phyloP scores from a whole-genome alignment of 2,113 vertebrate species.

The Clarias magur region DNA sequence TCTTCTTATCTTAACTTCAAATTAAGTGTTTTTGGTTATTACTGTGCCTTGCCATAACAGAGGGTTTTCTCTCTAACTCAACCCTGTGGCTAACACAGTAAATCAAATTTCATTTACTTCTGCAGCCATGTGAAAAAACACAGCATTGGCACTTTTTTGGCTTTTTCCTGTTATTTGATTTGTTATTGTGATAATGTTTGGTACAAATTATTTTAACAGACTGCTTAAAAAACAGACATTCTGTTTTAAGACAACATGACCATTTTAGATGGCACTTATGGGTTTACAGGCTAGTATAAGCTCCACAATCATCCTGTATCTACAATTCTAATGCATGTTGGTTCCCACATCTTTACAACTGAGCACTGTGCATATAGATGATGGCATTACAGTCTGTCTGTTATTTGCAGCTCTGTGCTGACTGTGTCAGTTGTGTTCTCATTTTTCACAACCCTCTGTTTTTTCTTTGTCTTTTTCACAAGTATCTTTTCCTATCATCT shows the following conservation, averaged over 20 bases:
- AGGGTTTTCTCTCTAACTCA: conserved; percentile 37
- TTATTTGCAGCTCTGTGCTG: conserved; percentile 61
- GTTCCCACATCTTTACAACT: conserved; percentile 28
- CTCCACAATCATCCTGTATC: background rate
- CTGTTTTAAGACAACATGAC: background rate
- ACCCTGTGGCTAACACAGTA: conserved; percentile 32
- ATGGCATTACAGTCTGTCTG: conserved; percentile 3
- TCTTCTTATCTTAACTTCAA: conserved; percentile 31
- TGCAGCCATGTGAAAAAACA: background rate
- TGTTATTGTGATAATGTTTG: background rate
- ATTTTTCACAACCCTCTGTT: background rate
- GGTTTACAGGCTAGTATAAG: background rate
- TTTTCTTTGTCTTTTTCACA: background rate
- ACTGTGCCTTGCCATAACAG: conserved; percentile 30
- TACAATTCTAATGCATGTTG: conserved; percentile 4
- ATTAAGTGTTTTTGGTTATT: conserved; percentile 48
- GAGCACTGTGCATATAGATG: conserved; percentile 18
- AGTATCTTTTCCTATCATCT: background rate
- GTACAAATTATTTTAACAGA: background rate
- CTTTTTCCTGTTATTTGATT: too few species aligned
- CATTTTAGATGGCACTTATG: background rate
- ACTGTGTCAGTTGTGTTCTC: background rate
- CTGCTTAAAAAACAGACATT: background rate
- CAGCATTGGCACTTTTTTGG: background rate
- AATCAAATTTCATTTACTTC: conserved; percentile 16